Base-by-base conservation (phyloP, 2,113 vertebrate species). In the Hippocampus mohnikei region DNA sequence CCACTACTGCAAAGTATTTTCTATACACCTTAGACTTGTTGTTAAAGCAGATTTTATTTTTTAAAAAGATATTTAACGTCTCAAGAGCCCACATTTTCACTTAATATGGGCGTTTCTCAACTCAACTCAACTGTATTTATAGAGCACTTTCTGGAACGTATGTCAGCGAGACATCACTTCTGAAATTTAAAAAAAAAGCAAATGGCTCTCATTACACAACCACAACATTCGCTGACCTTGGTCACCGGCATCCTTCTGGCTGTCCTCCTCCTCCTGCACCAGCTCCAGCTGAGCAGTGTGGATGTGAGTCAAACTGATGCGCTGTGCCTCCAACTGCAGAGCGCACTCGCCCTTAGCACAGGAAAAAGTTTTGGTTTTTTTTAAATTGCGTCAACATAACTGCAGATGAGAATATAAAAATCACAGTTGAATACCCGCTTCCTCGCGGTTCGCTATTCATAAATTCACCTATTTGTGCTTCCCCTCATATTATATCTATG, bases 321-420 rank as follows among this genome's bases (percentile, higher is more conserved):
- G 92, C 63, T 96, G 96, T 21, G 96, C 96, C 89, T 96, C 95
- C 92, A 97, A 89, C 77, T 94, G 95, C 21, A 99, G 91, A 66
- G 88, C 88, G 82, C 95, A 93, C 79, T 98, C 95, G 63, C 84
- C 91, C 96, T 98, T 80, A 72, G 42, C 52, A 53, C 58, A 60
- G 7, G 8, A n/a, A 67, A 75, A 20, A 70, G 2, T 44, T 44
- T 42, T 3, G 12, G 3, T 44, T 44, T 44, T 44, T 44, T 44
- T 44, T 44, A 1, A 6, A 37, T 37, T 7, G 33, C 33, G 5
- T 37, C 33, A 37, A 37, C 33, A 37, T 7, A 37, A 37, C 33
- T 37, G 33, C 33, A 5, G 33, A 37, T 37, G 33, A 37, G 33
- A 37, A 1, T 6, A 37, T 6, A 6, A 37, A 37, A 37, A 37